Conservation (phyloP, 2,888 invertebrate genomes). For the Alviniconcha strummeri region DNA sequence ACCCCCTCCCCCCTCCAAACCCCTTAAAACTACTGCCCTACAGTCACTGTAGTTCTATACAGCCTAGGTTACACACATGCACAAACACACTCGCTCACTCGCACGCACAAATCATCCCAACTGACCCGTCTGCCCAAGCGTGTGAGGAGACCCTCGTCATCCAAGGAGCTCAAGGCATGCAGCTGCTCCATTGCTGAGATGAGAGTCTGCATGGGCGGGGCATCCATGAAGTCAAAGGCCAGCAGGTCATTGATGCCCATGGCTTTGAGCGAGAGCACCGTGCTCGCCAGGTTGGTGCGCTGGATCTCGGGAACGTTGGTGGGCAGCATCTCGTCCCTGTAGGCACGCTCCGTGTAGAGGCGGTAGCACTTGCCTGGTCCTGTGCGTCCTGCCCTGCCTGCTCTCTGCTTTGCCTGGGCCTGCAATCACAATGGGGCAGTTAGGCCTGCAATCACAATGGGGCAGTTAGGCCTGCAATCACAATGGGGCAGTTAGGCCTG, state of each 20-base stretch:
- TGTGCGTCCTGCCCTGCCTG: constrained; percentile 97
- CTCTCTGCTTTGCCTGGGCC: constrained; percentile 98
- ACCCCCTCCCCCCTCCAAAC: neutral
- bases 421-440: constrained; percentile 44
- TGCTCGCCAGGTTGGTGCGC: constrained; percentile 96
- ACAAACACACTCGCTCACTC: neutral
- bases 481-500: neutral
- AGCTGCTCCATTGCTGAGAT: constrained; percentile 98
- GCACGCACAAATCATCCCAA: neutral
- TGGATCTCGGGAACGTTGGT: constrained; percentile 95
- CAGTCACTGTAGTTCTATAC: too few species aligned
- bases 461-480: neutral
- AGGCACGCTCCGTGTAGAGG: constrained; percentile 97
- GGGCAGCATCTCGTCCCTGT: constrained; percentile 95
- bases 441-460: too few species aligned
- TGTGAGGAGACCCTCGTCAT: constrained; percentile 81
- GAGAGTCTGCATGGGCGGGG: constrained; percentile 97
- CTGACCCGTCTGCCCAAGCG: constrained; percentile 78
- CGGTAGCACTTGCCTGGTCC: constrained; percentile 97
- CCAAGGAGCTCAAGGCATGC: constrained; percentile 96
- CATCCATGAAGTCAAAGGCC: constrained; percentile 99
- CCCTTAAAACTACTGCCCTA: too few species aligned
- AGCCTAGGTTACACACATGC: neutral
- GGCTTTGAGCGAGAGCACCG: constrained; percentile 95
- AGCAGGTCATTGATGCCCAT: constrained; percentile 99